phyloP scores from a whole-genome alignment of 2,888 invertebrate genomes.

The Drosophila birchii region DNA sequence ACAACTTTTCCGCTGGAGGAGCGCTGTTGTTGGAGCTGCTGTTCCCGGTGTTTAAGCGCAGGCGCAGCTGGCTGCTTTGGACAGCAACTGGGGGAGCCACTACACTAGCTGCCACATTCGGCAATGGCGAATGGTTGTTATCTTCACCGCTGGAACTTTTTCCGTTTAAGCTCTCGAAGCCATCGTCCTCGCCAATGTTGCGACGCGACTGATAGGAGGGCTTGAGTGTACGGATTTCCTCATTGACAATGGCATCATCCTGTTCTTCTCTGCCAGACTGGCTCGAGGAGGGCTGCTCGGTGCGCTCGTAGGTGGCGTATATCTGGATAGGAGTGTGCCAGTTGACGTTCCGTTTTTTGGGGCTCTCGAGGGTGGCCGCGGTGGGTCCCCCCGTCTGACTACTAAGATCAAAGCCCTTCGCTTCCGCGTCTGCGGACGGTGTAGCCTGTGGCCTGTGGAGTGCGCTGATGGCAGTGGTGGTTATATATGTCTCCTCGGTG shows the following conservation, averaged over 20 bases:
- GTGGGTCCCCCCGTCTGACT: conserved; percentile 23
- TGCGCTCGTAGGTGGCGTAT: conserved; percentile 77
- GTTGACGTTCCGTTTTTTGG: conserved; percentile 84
- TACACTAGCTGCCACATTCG: conserved; percentile 23
- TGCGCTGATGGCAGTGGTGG: conserved; percentile 56
- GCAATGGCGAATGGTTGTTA: conserved; percentile 70
- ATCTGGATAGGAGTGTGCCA: conserved; percentile 84
- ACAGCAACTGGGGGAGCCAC: conserved; percentile 28
- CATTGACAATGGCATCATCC: conserved; percentile 22
- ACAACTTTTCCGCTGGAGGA: conserved; percentile 32
- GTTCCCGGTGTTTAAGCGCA: conserved; percentile 68
- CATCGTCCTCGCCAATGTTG: conserved; percentile 89
- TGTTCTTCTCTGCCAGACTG: not conserved
- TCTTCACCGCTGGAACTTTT: conserved; percentile 90
- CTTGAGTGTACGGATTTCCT: conserved; percentile 20
- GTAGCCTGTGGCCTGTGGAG: conserved; percentile 19
- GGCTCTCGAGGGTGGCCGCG: conserved; percentile 51
- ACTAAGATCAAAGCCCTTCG: conserved; percentile 54
- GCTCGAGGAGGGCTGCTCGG: conserved; percentile 74
- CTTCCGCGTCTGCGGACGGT: conserved; percentile 34
- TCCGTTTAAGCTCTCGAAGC: conserved; percentile 93
- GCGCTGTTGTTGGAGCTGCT: conserved; percentile 12
- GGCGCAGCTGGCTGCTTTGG: conserved; percentile 69
- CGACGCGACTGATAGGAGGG: conserved; percentile 59
- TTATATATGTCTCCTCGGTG: conserved; percentile 56